Evolutionary conservation across 2,797 vertebrate species (phyloP).

Genomic region (Oreonectes daqikongensis): DNA sequence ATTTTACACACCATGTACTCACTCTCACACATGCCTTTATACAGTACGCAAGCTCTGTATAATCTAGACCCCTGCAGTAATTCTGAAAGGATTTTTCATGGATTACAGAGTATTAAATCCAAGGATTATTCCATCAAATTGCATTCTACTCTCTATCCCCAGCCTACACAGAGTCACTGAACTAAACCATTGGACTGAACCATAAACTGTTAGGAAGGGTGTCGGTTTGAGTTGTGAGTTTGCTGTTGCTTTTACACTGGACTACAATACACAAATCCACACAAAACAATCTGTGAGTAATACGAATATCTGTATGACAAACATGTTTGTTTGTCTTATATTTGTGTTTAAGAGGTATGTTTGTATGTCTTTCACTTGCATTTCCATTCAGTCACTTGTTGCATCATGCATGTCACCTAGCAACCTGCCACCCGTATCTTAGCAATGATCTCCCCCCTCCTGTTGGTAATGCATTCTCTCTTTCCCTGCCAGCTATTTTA

Average conservation of each 20-base stretch:
- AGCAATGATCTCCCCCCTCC: constrained; percentile 68
- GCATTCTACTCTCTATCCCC: constrained; percentile 69
- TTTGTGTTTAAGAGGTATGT: not conserved
- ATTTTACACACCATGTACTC: constrained; percentile 59
- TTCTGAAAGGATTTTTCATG: constrained; percentile 78
- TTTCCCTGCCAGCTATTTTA: constrained; percentile 21
- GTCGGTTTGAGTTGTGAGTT: constrained; percentile 43
- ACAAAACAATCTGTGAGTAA: not conserved
- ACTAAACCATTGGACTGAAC: constrained; percentile 64
- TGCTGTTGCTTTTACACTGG: constrained; percentile 45
- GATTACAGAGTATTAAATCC: constrained; percentile 85
- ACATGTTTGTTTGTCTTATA: too few relatives aligned
- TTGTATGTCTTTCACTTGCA: constrained; percentile 18
- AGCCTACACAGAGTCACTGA: constrained; percentile 68
- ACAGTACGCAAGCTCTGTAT: constrained; percentile 71
- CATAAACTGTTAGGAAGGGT: constrained; percentile 45
- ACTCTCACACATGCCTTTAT: constrained; percentile 11
- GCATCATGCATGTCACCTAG: constrained; percentile 77
- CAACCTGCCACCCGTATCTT: constrained; percentile 76
- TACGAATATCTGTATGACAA: too few relatives aligned
- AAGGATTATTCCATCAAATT: constrained; percentile 86
- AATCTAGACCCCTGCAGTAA: constrained; percentile 77
- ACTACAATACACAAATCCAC: constrained; percentile 45
- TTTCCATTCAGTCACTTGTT: constrained; percentile 70
- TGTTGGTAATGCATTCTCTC: constrained; percentile 9